Base-by-base conservation (phyloP, 2,113 vertebrate species). In the Ardeotis arabs region DNA sequence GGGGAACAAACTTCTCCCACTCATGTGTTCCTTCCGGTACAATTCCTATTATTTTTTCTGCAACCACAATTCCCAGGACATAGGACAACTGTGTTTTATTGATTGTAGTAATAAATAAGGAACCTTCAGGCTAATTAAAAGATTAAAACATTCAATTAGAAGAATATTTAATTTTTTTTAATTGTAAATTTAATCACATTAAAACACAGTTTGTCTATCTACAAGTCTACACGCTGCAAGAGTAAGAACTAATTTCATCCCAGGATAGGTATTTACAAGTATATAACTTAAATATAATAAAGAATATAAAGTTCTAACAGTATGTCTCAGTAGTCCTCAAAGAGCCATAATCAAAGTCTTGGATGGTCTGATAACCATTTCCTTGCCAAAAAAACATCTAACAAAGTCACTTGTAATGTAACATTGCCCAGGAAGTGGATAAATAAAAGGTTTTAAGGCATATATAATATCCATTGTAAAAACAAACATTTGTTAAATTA, bases 1-100 rank as follows among this genome's bases (percentile, higher is more conserved):
- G 99, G 79, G 98, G 98, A 96, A 99, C 98, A 94, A 99, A 99
- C 91, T 99, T 99, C 60, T 99, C 99, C 99, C 99, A 99, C 44
- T 99, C 98, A 23, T 99, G 99, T 35, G 99, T 99, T 90, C 99
- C 99, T 33, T 96, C 98, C n/a, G 99, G 99, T 70, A 99, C 98
- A 87, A 99, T 98, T 63, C 97, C 97, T 59, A 99, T 96, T 87
- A 99, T 95, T 93, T 98, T 98, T 96, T 99, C 99, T 53, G 99
- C 98, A 73, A 98, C 97, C 33, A 99, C 96, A 84, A 99, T 99
- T 76, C 97, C 99, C 97, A 99, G 93, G 33, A 95, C 81, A 35
- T 99, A 99, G 17, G 99, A 99, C 80, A 99, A 96, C 44, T 98
- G 98, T 35, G 99, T 99, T 98, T 98, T 99, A 97, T 99, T 99